Base-by-base conservation (phyloP, 2,888 invertebrate genomes). In the Andrena hattorfiana region DNA sequence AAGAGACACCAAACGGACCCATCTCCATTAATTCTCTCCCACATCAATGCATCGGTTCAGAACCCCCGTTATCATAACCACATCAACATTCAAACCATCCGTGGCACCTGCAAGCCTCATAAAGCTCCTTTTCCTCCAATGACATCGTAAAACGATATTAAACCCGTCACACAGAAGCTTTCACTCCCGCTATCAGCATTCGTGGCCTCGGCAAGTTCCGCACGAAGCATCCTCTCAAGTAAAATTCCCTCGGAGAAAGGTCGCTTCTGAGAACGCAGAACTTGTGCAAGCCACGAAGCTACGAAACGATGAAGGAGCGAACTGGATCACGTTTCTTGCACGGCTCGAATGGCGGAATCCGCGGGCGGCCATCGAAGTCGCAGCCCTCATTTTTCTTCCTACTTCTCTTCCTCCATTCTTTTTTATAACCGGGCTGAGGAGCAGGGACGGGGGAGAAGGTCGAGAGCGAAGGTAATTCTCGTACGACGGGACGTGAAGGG, bases 391-490 rank as follows among this genome's bases (percentile, higher is more conserved):
- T 71, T 56, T 42, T 54, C 23, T 20, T 54, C 54, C 23, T 54
- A 8, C 8, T 3, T 20, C 51, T 51, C 51, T 51, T 8, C 8
- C 20, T 51, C 51, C 51, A n/a, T 23, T 54, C 54, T 20, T 20
- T 67, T 48, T 67, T 32, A 28, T 42, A 56, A 49, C 49, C 62
- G 49, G 26, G 6, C n/a, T 7, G 20, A 23, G 30, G 10, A 7
- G 26, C 30, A 60, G 72, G 54, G 51, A n/a, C 48, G 66, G 66
- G 42, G 51, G 67, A 51, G 71, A 78, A 85, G 71, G 68, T 85
- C 73, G 83, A 85, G 82, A 78, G 69, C 60, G 73, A 77, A 82
- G 81, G 77, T 84, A 87, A 87, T 87, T 87, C 88, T 79, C 80
- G 79, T 77, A 68, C 77, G 77, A 71, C 74, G 74, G 64, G 83